Evolutionary conservation across 2,797 vertebrate species (phyloP), one percentile per base, ranked within the genome.

Genomic region (Sibirionetta formosa): DNA sequence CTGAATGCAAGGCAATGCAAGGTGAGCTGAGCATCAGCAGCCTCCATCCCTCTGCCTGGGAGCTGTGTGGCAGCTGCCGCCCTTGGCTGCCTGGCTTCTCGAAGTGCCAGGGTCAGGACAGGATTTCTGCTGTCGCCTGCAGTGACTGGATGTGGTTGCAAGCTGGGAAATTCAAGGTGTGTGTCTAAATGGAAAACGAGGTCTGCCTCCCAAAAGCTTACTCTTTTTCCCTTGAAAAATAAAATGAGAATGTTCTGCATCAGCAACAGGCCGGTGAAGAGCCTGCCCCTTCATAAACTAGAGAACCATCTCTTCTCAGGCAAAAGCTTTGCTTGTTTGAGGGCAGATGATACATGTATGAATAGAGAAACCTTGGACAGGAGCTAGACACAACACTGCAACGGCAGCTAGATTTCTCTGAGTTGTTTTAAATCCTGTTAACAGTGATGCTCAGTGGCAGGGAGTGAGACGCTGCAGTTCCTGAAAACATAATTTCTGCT

Each of bases 211-310:
- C 9, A n/a, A 58, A 51, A 31, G 9, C 24, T 11, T 20, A 1
- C 4, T 2, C 9, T 3, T 73, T 14, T 35, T 10, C 8, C 12
- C 11, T 60, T 22, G 57, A 65, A 69, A 35, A 10, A 5, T 3
- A 9, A 33, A 19, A 44, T n/a, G 12, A 44, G 29, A 50, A 2
- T 10, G 13, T 0, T 1, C 5, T 46, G 5, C 56, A 7, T 77
- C 9, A 9, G 38, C 22, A 9, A 22, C 48, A 17, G 7, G 7
- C 5, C 2, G 4, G 3, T 42, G 29, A 72, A 60, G 13, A 76
- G 24, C 36, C 51, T 50, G 7, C 48, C 48, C 23, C 48, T 31
- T 57, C 20, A 51, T 58, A 61, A 58, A 8, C 4, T 16, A 40
- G 19, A 42, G 42, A 65, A 8, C n/a, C 12, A 0, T 9, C 17